Evolutionary conservation across 2,888 invertebrate genomes (phyloP).

Genomic region (Perdita meconis): DNA sequence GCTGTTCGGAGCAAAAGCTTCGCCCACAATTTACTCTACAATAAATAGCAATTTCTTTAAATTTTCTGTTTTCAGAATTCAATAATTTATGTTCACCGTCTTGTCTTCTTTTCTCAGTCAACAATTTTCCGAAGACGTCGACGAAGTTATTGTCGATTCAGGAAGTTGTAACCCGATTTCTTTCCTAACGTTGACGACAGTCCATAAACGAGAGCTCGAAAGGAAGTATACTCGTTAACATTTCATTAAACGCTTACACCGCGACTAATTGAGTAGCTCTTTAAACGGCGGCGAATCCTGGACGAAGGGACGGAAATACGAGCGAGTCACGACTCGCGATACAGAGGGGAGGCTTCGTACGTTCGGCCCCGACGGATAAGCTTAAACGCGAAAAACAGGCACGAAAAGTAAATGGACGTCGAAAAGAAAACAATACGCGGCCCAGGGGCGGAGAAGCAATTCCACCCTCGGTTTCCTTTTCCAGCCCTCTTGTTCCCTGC

Average conservation of each 20-base stretch:
- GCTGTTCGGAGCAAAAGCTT: no score
- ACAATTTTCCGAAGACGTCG: no score
- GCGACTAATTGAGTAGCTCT: slow-evolving; percentile 18
- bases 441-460: slow-evolving; percentile 73
- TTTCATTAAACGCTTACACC: slow-evolving; percentile 7
- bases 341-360: not conserved
- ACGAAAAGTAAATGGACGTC: slow-evolving; percentile 69
- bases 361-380: slow-evolving; percentile 10
- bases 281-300: slow-evolving; percentile 1
- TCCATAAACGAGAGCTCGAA: not conserved
- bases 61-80: no score
- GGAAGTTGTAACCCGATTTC: not conserved
- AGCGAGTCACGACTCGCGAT: not conserved
- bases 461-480: slow-evolving; percentile 63
- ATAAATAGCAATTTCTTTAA: no score
- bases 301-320: not conserved
- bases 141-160: no score
- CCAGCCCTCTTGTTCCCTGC: slow-evolving; percentile 21
- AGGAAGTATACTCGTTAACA: slow-evolving; percentile 7
- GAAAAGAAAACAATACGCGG: slow-evolving; percentile 76
- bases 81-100: no score
- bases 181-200: slow-evolving; percentile 1
- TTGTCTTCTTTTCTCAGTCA: no score
- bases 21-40: no score
- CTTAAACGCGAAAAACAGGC: slow-evolving; percentile 35